Conservation (phyloP, 2,888 invertebrate genomes). For the Tipula lateralis region DNA sequence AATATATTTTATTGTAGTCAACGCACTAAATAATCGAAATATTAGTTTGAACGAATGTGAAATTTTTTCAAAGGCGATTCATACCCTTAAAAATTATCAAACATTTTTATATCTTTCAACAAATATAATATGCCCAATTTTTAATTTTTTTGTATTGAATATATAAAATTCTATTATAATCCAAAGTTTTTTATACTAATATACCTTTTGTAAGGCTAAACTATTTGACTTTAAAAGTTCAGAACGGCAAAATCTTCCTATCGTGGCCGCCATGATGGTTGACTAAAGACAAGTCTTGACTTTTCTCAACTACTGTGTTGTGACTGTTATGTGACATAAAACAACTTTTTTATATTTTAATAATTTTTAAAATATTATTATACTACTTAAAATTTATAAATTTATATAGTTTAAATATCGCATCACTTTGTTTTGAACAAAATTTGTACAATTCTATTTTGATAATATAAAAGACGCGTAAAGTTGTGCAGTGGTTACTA, state of each 20-base stretch:
- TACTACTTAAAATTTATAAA: not conserved
- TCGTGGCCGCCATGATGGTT: slow-evolving; percentile 80
- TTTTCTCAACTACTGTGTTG: not conserved
- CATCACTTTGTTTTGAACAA: not conserved
- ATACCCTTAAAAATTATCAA: not conserved
- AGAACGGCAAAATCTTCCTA: slow-evolving; percentile 81
- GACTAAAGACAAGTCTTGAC: slow-evolving; percentile 31
- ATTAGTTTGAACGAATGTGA: not conserved
- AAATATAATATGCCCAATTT: not conserved
- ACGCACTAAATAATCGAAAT: not conserved
- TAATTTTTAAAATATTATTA: not conserved
- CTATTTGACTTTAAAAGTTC: slow-evolving; percentile 73
- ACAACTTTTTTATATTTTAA: not conserved
- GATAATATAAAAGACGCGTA: not conserved
- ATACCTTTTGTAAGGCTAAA: slow-evolving; percentile 65
- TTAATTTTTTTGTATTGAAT: slow-evolving; percentile 33
- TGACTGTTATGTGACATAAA: not conserved
- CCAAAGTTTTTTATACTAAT: slow-evolving; percentile 28
- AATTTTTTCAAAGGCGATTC: not conserved
- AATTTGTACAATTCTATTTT: not conserved
- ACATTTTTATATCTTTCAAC: not conserved
- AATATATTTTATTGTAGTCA: not conserved
- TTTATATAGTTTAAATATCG: not conserved
- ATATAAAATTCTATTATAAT: slow-evolving; percentile 33
- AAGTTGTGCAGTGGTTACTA: not conserved